Percentiles rank a stretch among this genome's conserved stretches.
Conservation (phyloP, 2,888 invertebrate species). For the Coleophora flavipennella region DNA sequence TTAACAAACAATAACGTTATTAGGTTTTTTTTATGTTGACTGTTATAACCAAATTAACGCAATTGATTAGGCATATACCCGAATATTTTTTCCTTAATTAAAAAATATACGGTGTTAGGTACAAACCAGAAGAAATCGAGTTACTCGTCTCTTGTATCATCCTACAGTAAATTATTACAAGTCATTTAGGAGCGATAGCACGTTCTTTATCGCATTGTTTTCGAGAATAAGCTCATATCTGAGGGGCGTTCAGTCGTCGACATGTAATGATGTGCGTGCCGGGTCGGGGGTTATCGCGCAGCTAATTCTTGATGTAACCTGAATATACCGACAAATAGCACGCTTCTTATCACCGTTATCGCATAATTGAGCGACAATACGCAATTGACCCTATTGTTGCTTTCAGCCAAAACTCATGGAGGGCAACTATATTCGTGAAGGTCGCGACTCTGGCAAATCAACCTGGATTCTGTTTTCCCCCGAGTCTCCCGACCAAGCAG, state of each 20-base stretch:
- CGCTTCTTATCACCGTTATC: conserved; percentile 6
- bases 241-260: conserved; percentile 12
- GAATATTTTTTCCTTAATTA: background rate
- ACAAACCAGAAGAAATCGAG: background rate
- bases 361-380: too few species aligned
- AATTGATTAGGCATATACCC: too few species aligned
- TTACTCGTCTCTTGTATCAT: background rate
- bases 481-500: conserved; percentile 83
- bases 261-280: conserved; percentile 3
- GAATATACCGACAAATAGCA: conserved; percentile 6
- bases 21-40: too few species aligned
- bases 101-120: background rate
- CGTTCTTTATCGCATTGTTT: conserved; percentile 8
- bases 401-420: conserved; percentile 86
- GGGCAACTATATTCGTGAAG: conserved; percentile 88
- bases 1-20: too few species aligned
- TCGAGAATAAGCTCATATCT: conserved; percentile 8
- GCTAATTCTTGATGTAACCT: conserved; percentile 11
- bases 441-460: conserved; percentile 81
- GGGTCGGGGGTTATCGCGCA: conserved; percentile 11
- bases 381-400: too few species aligned
- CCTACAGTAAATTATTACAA: conserved; percentile 1
- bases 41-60: too few species aligned
- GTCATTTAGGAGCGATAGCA: background rate
- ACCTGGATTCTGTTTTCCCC: conserved; percentile 92